Percentiles rank a stretch among this genome's conserved stretches.
Evolutionary conservation across 1,140 invertebrate genomes (phyloP).

Genomic region (Ptiloglossa arizonensis): DNA sequence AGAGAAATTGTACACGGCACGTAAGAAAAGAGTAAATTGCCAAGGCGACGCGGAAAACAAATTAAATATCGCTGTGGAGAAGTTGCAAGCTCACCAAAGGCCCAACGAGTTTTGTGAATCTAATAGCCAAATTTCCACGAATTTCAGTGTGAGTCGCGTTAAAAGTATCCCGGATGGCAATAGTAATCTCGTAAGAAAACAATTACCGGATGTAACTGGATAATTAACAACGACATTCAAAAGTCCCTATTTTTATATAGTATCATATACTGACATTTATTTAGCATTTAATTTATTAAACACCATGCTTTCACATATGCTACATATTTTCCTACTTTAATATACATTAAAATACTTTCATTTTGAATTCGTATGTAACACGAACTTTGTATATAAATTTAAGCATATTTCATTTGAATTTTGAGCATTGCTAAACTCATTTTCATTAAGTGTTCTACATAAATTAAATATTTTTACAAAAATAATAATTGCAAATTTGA

Average conservation of each 20-base stretch:
- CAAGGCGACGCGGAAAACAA: background rate
- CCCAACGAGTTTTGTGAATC: background rate
- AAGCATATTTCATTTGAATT: no score
- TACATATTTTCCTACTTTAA: background rate
- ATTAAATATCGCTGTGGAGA: background rate
- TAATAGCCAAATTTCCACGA: background rate
- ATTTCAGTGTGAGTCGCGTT: constrained; percentile 6
- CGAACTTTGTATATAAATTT: no score
- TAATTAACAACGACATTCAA: constrained; percentile 13
- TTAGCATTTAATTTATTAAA: background rate
- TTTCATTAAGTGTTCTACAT: no score
- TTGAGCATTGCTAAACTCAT: no score
- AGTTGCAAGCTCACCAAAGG: constrained; percentile 3
- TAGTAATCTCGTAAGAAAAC: background rate
- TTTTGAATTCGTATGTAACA: no score
- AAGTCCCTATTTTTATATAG: background rate
- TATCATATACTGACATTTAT: background rate
- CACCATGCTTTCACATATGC: background rate
- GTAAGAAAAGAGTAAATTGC: constrained; percentile 7
- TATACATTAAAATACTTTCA: background rate
- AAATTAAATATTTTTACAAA: no score
- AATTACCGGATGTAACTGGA: constrained; percentile 38
- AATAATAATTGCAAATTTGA: no score
- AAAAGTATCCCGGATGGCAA: constrained; percentile 16
- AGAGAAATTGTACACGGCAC: background rate